Percentiles rank a stretch among this genome's conserved stretches.
phyloP scores from a whole-genome alignment of 2,888 invertebrate genomes.

The Galerucella calmariensis region DNA sequence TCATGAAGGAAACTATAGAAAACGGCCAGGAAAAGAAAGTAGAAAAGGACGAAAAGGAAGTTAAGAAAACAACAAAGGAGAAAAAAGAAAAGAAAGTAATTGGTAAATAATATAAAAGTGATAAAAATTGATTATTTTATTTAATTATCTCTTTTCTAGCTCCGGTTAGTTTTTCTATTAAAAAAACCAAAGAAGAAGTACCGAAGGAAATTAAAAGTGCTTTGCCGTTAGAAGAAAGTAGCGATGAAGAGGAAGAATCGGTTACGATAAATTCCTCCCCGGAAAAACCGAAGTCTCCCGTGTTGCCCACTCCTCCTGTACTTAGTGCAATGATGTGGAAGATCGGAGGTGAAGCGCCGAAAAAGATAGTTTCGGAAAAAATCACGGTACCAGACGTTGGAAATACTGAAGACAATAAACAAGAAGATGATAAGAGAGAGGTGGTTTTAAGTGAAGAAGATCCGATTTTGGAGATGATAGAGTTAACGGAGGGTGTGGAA shows the following conservation, averaged over 20 bases:
- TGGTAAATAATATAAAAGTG: constrained; percentile 51
- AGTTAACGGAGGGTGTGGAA: constrained; percentile 69
- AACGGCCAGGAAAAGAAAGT: constrained; percentile 52
- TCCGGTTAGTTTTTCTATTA: constrained; percentile 87
- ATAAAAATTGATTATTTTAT: background rate
- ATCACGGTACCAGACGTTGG: constrained; percentile 20
- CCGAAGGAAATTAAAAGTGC: constrained; percentile 73
- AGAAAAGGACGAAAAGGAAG: constrained; percentile 47
- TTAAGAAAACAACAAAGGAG: constrained; percentile 36
- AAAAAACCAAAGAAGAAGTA: constrained; percentile 76
- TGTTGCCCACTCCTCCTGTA: background rate
- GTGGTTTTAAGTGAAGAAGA: constrained; percentile 62
- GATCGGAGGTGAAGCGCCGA: constrained; percentile 9
- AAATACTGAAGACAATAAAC: constrained; percentile 31
- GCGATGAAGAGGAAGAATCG: constrained; percentile 69
- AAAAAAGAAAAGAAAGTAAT: constrained; percentile 60
- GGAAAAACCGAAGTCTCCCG: constrained; percentile 22
- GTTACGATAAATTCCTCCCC: constrained; percentile 15
- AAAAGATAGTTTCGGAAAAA: constrained; percentile 19
- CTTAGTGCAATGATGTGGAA: constrained; percentile 7
- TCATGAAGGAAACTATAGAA: constrained; percentile 54
- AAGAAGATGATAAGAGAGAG: constrained; percentile 34
- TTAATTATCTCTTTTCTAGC: constrained; percentile 62
- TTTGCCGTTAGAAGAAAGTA: constrained; percentile 80
- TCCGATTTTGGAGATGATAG: constrained; percentile 68